Percentiles rank a stretch among this genome's conserved stretches.
Evolutionary conservation across 92 coral and sea anemone genomes (phyloP).

Genomic region (Parazoanthus darwini): DNA sequence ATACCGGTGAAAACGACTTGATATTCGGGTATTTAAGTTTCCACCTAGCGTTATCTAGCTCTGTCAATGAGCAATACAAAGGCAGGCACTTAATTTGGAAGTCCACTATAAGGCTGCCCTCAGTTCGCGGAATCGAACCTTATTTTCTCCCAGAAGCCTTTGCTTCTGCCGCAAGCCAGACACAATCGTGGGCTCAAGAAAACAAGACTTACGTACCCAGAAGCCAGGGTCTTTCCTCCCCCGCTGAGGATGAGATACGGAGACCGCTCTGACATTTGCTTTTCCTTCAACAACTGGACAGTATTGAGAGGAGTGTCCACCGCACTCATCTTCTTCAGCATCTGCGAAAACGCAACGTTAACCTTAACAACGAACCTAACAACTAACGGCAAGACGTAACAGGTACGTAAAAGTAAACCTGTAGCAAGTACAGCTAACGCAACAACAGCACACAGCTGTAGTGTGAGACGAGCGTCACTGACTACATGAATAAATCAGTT

Average conservation of each 20-base stretch:
- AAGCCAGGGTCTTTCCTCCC: conserved; percentile 90
- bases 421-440: too few species aligned
- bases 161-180: not conserved
- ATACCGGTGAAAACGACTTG: too few species aligned
- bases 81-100: not conserved
- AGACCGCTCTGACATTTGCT: conserved; percentile 89
- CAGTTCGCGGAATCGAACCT: not conserved
- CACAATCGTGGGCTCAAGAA: not conserved
- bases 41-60: too few species aligned
- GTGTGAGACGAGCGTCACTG: not conserved
- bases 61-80: too few species aligned
- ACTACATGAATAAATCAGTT: not conserved
- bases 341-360: conserved; percentile 48
- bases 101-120: not conserved
- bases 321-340: conserved; percentile 94
- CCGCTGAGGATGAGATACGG: conserved; percentile 95
- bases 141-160: not conserved
- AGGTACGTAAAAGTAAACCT: too few species aligned
- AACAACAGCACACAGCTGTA: not conserved
- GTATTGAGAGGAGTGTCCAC: conserved; percentile 96
- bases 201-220: conserved; percentile 70
- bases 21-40: too few species aligned
- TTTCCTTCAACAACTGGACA: conserved; percentile 87
- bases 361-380: too few species aligned
- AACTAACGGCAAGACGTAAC: too few species aligned